A percentile compares a stretch with the other conserved stretches of the same genome.
Conservation (phyloP, 2,797 vertebrate species). For the Pantherophis vulpinus region DNA sequence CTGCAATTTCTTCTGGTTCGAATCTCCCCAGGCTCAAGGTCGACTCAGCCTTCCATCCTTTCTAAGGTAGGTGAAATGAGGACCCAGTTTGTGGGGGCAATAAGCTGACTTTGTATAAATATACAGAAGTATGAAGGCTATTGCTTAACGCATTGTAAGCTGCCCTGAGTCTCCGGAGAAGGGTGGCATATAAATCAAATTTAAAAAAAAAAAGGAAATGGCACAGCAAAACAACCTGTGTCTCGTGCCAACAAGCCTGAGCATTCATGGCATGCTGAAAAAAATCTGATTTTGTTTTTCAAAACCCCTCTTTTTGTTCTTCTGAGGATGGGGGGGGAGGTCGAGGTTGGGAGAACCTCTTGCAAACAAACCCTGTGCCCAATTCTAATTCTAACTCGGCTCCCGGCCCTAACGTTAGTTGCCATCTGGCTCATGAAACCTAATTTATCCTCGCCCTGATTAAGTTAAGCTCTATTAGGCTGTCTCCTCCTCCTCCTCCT, state of each 20-base stretch:
- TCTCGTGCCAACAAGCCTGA: not conserved
- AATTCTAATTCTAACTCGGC: not conserved
- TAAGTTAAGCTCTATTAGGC: conserved; percentile 58
- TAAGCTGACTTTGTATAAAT: no score
- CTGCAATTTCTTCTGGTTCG: no score
- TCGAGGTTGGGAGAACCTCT: not conserved
- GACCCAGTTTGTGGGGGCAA: no score
- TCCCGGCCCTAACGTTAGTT: not conserved
- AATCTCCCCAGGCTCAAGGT: no score
- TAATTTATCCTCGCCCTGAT: conserved; percentile 58
- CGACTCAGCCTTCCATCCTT: no score
- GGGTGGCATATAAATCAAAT: no score
- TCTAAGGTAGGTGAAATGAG: no score
- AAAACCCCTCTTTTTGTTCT: not conserved
- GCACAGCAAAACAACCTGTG: not conserved
- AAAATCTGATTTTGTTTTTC: no score
- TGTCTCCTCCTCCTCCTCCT: not conserved
- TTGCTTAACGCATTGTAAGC: no score
- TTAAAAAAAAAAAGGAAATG: not conserved
- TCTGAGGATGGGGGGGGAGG: not conserved
- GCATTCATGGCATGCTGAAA: not conserved
- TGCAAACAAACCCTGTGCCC: not conserved
- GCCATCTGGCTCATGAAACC: conserved; percentile 45
- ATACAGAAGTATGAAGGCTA: no score
- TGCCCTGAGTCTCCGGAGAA: no score